Base-by-base conservation (phyloP, 2,797 vertebrate species). In the Crax fasciolata region DNA sequence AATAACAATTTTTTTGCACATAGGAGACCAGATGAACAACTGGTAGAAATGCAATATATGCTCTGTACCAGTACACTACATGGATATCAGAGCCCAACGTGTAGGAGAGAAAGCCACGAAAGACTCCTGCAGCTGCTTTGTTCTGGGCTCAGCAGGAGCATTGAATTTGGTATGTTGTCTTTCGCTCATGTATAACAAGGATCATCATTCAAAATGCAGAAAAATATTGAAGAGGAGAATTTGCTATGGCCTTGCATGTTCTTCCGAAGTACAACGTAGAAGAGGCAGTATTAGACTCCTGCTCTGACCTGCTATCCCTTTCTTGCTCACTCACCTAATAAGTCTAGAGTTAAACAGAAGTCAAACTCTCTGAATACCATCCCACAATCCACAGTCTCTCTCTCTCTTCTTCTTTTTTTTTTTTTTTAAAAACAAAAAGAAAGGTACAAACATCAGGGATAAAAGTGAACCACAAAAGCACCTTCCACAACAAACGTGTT, bases 41-140 rank as follows among this genome's bases (percentile, higher is more conserved):
- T 55, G 49, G 35, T 13, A 73, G 61, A 85, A 55, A 73, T 32
- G 38, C 6, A 13, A 5, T 25, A 46, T 28, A 39, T 77, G 20
- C 24, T 55, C 38, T 43, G 3, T 23, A 68, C 5, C 35, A 13
- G 13, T 54, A 59, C 24, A 16, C 24, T 35, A 8, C 0, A 0
- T 9, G 66, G 13, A 44, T 30, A 51, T 13, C 2, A 3, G 62
- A 86, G 28, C 5, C 46, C n/a, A 48, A 13, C 38, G 51, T 23
- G 32, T 13, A 38, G 23, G 38, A 46, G 14, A 59, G 27, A 82
- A 61, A 0, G 9, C 16, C 57, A 39, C 3, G 17, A 46, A 65
- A 18, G 19, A 58, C 20, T 39, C 18, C 25, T 30, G 8, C 27
- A 52, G 49, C 11, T 67, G 71, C 38, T 75, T 58, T 86, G 12